phyloP scores from a whole-genome alignment of 2,797 vertebrate genomes.

The Chrosomus eos region DNA sequence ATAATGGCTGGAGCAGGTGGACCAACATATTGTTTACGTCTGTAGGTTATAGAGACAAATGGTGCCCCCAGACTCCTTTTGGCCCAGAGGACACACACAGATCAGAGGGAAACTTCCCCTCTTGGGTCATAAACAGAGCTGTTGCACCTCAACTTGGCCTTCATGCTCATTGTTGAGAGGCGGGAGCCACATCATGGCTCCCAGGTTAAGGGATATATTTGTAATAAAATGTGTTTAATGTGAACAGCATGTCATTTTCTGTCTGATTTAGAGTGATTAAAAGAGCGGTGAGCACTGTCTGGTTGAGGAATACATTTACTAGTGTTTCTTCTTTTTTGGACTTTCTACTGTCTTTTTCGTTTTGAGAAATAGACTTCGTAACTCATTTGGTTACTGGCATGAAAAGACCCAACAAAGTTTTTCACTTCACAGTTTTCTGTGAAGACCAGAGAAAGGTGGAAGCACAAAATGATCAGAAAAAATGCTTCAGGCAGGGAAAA shows the following conservation, averaged over 20 bases:
- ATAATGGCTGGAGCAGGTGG: constrained; percentile 80
- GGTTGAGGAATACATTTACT: neutral
- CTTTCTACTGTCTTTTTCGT: constrained; percentile 9
- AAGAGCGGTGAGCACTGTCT: neutral
- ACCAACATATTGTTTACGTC: constrained; percentile 75
- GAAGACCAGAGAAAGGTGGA: constrained; percentile 27
- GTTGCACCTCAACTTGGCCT: constrained; percentile 77
- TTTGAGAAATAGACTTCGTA: constrained; percentile 36
- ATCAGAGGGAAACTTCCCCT: constrained; percentile 57
- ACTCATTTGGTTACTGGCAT: constrained; percentile 29
- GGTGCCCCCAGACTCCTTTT: constrained; percentile 64
- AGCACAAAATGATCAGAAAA: constrained; percentile 8
- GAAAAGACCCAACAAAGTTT: constrained; percentile 40
- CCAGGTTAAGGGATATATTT: constrained; percentile 1
- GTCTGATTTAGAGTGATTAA: neutral
- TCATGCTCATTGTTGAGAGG: constrained; percentile 56
- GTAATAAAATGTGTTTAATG: neutral
- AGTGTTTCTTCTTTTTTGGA: neutral
- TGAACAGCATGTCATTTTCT: constrained; percentile 14
- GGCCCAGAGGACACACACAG: constrained; percentile 63
- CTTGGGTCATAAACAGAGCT: constrained; percentile 63
- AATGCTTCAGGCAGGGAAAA: constrained; percentile 38
- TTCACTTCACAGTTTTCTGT: constrained; percentile 41
- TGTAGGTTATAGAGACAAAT: constrained; percentile 81
- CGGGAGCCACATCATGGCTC: constrained; percentile 51